A percentile compares a stretch with the other conserved stretches of the same genome.
Conservation (phyloP, 1,140 invertebrate species). For the Eufriesea mexicana region DNA sequence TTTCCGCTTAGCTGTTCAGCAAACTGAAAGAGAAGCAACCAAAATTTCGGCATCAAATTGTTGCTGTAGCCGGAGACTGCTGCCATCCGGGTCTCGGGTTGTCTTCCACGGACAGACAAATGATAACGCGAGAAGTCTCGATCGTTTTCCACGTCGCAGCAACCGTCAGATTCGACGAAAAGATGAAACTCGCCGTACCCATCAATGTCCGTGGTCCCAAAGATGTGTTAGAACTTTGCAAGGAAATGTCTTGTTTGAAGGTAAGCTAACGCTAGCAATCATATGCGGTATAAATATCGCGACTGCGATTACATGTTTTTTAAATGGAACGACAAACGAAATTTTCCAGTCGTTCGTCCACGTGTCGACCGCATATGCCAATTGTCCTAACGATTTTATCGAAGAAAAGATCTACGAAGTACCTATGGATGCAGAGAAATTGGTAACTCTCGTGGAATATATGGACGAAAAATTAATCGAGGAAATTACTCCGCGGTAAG, state of each 20-base stretch:
- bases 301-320: too few relatives aligned
- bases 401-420: constrained; percentile 84
- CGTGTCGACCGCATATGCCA: constrained; percentile 86
- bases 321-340: not conserved
- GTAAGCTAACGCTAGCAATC: constrained; percentile 70
- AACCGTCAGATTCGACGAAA: constrained; percentile 88
- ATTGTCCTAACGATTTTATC: constrained; percentile 82
- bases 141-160: constrained; percentile 88
- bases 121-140: constrained; percentile 85
- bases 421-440: constrained; percentile 81
- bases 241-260: constrained; percentile 86
- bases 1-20: constrained; percentile 83
- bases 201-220: constrained; percentile 88
- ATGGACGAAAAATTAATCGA: constrained; percentile 86
- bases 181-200: constrained; percentile 85
- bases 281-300: too few relatives aligned
- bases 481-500: constrained; percentile 86
- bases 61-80: constrained; percentile 84
- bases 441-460: constrained; percentile 87
- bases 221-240: constrained; percentile 85
- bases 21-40: constrained; percentile 83
- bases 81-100: constrained; percentile 81
- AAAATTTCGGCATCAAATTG: constrained; percentile 85
- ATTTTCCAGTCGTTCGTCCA: constrained; percentile 84
- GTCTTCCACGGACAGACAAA: constrained; percentile 76